phyloP scores from a whole-genome alignment of 1,140 invertebrate species.

The Megalopta genalis region DNA sequence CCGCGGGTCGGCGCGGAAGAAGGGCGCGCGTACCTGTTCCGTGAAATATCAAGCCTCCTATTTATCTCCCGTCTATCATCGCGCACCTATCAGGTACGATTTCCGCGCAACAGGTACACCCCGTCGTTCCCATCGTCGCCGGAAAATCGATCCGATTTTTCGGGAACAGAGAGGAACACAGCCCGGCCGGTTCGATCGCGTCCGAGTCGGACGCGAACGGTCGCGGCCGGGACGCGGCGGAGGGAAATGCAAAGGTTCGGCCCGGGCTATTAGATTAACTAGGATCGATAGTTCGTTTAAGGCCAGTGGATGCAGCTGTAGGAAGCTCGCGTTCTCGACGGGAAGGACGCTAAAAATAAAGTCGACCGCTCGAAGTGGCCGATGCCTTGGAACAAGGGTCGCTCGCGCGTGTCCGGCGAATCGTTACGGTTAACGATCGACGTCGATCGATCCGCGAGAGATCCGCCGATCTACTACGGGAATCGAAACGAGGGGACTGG shows the following conservation, averaged over 20 bases:
- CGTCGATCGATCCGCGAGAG: neutral
- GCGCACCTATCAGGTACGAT: neutral
- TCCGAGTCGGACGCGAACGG: neutral
- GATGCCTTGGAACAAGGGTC: neutral
- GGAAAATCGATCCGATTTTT: conserved; percentile 5
- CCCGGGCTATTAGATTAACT: neutral
- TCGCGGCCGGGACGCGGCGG: neutral
- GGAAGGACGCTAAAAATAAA: neutral
- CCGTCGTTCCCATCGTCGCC: neutral
- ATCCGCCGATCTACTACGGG: too few relatives aligned
- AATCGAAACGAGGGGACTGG: neutral
- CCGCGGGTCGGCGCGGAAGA: too few relatives aligned
- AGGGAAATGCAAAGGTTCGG: neutral
- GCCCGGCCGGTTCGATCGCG: neutral
- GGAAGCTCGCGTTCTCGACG: neutral
- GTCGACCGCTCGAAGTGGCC: neutral
- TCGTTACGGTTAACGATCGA: neutral
- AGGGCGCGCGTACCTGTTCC: too few relatives aligned
- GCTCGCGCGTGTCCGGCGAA: neutral
- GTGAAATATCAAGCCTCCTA: too few relatives aligned
- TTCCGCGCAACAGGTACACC: conserved; percentile 18
- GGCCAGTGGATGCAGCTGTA: neutral
- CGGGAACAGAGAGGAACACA: neutral
- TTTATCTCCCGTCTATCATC: neutral
- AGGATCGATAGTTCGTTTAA: neutral